Base-by-base conservation (phyloP, 1,140 invertebrate species). In the Bombus impatiens region DNA sequence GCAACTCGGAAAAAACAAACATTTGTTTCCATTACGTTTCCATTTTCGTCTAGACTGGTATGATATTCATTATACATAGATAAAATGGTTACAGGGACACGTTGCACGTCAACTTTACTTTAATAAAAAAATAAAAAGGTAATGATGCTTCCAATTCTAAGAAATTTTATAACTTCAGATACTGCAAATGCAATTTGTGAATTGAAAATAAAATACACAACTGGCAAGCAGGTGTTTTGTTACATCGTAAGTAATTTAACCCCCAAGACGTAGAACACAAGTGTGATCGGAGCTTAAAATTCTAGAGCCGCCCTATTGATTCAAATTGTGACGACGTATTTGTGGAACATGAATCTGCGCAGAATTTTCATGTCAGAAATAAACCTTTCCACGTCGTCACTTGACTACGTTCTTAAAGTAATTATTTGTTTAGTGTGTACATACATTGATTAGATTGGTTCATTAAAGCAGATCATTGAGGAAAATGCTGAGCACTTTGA, bases 281-380 rank as follows among this genome's bases (percentile, higher is more conserved):
- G 42, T 67, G 65, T 65, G 25, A n/a, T 18, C 15, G 65, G 32
- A 40, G 70, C 35, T 75, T 70, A 65, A 82, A 37, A 75, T 87
- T 87, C 86, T 78, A 59, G 88, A 77, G 78, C 75, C 78, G 68
- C 78, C 74, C 76, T 90, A 90, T 90, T 59, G 86, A 90, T 89
- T 87, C 59, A n/a, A 35, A 79, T 44, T 65, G 28, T 78, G 68
- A 80, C 70, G 74, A 82, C 57, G 57, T 68, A 78, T 72, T 15
- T 42, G 59, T 32, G 37, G 78, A 71, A 87, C 44, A 35, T 79
- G 78, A 77, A 84, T 47, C n/a, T 89, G 74, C 75, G 37, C 75
- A 42, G 57, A 32, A 44, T 57, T 67, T 75, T 25, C 37, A 53
- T 77, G 77, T 75, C 75, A 32, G 53, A 67, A 78, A 80, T 82